phyloP scores from a whole-genome alignment of 2,113 vertebrate species.

The Leptosomus discolor region DNA sequence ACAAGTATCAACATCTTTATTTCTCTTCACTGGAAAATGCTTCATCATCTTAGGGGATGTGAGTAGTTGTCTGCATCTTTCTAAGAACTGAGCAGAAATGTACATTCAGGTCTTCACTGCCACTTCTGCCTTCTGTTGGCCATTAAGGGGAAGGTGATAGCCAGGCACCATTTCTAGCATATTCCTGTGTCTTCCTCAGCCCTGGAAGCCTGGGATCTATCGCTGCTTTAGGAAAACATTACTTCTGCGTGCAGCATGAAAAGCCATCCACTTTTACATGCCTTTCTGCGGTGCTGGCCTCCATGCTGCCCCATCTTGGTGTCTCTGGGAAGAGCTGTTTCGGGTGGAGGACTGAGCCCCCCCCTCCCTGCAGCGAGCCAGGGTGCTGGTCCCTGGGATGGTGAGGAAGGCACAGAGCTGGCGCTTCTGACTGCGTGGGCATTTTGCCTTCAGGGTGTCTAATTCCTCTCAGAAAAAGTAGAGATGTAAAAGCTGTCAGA shows the following conservation, averaged over 20 bases:
- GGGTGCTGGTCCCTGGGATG: background rate
- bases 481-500: background rate
- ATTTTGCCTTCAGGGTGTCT: background rate
- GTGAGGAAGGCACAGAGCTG: background rate
- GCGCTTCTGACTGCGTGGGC: background rate
- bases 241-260: background rate
- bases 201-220: background rate
- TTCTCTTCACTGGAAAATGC: background rate
- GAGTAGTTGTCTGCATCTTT: accelerated
- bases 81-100: background rate
- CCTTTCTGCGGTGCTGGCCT: background rate
- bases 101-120: background rate
- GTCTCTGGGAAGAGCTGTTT: background rate
- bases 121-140: background rate
- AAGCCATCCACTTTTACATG: background rate
- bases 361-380: background rate
- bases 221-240: background rate
- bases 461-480: background rate
- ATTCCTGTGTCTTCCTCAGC: background rate
- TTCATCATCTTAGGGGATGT: background rate
- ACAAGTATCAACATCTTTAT: background rate
- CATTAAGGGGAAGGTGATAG: accelerated
- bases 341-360: background rate
- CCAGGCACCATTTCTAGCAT: background rate
- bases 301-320: accelerated